Evolutionary conservation across 1,140 invertebrate genomes (phyloP).

Genomic region (Pseudomyrmex flavicornis): DNA sequence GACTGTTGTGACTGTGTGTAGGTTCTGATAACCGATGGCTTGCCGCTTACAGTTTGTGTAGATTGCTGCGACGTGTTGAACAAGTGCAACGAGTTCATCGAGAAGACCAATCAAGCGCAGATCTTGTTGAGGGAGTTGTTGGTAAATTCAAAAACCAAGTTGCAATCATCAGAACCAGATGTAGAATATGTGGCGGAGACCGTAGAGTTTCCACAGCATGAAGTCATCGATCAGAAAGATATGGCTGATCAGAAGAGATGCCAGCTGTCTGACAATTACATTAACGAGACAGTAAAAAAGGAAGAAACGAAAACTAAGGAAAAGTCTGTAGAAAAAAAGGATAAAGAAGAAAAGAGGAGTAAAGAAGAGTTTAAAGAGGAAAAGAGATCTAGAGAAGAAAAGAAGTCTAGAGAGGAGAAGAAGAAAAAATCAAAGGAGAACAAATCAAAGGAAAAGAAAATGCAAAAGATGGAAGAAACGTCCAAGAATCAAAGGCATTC

Average conservation of each 20-base stretch:
- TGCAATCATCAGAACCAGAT: constrained; percentile 67
- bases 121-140: constrained; percentile 77
- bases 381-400: constrained; percentile 20
- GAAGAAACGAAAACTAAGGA: no score
- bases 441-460: constrained; percentile 75
- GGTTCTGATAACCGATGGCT: constrained; percentile 79
- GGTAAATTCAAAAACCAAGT: constrained; percentile 73
- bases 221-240: constrained; percentile 59
- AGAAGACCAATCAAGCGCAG: constrained; percentile 83
- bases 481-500: constrained; percentile 60
- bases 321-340: no score
- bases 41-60: constrained; percentile 81
- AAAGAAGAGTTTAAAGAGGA: no score
- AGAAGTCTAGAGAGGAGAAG: constrained; percentile 71
- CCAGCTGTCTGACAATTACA: constrained; percentile 71
- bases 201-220: constrained; percentile 71
- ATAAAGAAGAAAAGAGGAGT: no score
- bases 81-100: constrained; percentile 83
- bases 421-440: constrained; percentile 79
- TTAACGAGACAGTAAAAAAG: constrained; percentile 67
- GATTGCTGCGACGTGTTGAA: constrained; percentile 82
- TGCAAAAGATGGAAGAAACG: constrained; percentile 74
- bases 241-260: constrained; percentile 59
- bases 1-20: constrained; percentile 62
- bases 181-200: constrained; percentile 76